Conservation (phyloP, 2,888 invertebrate species). For the Apamea monoglypha region DNA sequence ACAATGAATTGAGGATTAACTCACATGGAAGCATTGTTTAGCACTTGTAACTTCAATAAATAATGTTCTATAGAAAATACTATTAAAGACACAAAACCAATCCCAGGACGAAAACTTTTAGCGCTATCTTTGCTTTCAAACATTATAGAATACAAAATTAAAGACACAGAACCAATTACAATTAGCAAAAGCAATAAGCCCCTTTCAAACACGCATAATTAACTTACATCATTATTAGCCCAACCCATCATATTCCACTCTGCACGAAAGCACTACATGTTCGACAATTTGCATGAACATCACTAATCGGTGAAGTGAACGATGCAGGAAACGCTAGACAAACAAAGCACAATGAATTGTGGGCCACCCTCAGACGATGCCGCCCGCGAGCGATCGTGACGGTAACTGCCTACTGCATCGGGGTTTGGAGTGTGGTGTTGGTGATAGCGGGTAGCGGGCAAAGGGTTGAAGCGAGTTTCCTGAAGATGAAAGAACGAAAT, state of each 20-base stretch:
- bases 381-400: slow-evolving; percentile 84
- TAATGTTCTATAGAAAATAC: neutral
- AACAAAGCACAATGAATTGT: slow-evolving; percentile 86
- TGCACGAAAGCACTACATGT: slow-evolving; percentile 35
- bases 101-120: neutral
- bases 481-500: neutral
- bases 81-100: neutral
- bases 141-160: neutral
- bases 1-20: slow-evolving; percentile 78
- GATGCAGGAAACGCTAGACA: slow-evolving; percentile 82
- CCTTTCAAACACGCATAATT: neutral
- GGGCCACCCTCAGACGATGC: slow-evolving; percentile 84
- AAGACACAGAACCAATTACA: neutral
- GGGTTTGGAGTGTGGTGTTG: slow-evolving; percentile 45
- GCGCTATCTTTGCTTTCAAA: neutral
- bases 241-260: slow-evolving; percentile 2
- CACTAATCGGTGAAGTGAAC: slow-evolving; percentile 71
- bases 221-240: neutral
- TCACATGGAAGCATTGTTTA: neutral
- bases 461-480: neutral
- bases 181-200: neutral
- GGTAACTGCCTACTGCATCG: slow-evolving; percentile 82
- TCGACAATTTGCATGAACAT: slow-evolving; percentile 68
- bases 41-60: neutral
- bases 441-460: slow-evolving; percentile 48